Base-by-base conservation (phyloP, 2,113 vertebrate genomes). In the Rhinopomastus cyanomelas region DNA sequence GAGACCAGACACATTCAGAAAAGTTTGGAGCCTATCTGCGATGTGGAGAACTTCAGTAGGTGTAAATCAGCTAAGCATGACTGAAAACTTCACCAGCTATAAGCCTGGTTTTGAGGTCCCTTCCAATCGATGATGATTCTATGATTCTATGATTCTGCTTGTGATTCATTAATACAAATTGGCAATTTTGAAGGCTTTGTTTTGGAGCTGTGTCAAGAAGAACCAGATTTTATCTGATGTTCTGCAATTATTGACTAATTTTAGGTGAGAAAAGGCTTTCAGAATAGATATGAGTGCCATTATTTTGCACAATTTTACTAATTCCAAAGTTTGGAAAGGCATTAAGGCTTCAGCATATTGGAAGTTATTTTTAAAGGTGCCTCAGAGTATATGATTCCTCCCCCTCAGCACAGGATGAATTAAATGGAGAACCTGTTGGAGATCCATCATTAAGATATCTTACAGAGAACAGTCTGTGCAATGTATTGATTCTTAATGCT, bases 171-270 rank as follows among this genome's bases (percentile, higher is more conserved):
- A 92, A 53, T 51, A 90, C 46, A 77, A 89, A 90, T 36, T 87
- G 53, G 23, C 30, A 51, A 74, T 42, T 68, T 55, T 68, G 55
- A 77, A 82, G 30, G 6, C 37, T 69, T 75, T 90, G 72, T 85
- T 95, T 93, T 62, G 85, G 74, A 89, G 51, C 55, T 55, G 21
- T 64, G 34, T 83, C 88, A 83, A 16, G 59, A 93, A 67, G 64
- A 90, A 29, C 51, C 85, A n/a, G 51, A 91, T 91, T 95, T 90
- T 67, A 53, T 61, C 61, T 69, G 71, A 64, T 7, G 15, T 49
- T 87, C 29, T 48, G 29, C n/a, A 95, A 92, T 95, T 94, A 89
- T 79, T 91, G 85, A 69, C 66, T 93, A 89, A 94, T 95, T 93
- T 77, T 85, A 89, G 32, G 65, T 36, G n/a, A 48, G 53, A 86